Evolutionary conservation across 2,797 vertebrate genomes (phyloP).

Genomic region (Sebastes iracundus): DNA sequence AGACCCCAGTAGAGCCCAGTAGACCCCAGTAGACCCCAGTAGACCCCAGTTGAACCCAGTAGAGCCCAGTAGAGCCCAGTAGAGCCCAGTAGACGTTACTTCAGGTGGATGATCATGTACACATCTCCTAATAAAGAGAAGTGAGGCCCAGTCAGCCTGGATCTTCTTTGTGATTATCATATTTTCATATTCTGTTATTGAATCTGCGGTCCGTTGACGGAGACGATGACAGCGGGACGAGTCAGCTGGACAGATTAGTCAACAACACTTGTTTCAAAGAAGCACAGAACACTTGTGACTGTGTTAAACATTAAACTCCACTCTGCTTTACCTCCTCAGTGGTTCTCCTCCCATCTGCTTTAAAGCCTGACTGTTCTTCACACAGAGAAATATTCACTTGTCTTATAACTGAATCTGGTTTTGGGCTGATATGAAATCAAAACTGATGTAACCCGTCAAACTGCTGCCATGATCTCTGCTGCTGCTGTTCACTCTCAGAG

Average conservation of each 20-base stretch:
- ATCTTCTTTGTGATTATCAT: constrained; percentile 15
- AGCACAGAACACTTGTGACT: constrained; percentile 43
- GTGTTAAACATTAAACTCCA: constrained; percentile 28
- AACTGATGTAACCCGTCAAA: not conserved
- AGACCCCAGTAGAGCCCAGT: no score
- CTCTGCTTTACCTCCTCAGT: constrained; percentile 11
- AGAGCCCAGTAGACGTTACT: no score
- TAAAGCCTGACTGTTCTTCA: not conserved
- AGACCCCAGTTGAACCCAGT: no score
- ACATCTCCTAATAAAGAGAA: no score
- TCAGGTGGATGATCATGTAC: no score
- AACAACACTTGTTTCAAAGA: constrained; percentile 48
- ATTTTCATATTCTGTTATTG: not conserved
- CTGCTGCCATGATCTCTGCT: no score
- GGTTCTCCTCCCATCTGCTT: constrained; percentile 20
- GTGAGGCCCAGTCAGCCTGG: not conserved
- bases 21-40: no score
- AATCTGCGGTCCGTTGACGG: constrained; percentile 19
- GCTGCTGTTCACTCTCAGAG: no score
- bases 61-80: no score
- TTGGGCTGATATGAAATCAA: not conserved
- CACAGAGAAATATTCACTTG: constrained; percentile 3
- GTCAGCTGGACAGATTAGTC: constrained; percentile 45
- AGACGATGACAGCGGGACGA: constrained; percentile 28
- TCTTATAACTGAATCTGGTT: not conserved